Evolutionary conservation across 2,113 vertebrate species (phyloP), one percentile per base, ranked within the genome.

Genomic region (Synodontis membranacea): DNA sequence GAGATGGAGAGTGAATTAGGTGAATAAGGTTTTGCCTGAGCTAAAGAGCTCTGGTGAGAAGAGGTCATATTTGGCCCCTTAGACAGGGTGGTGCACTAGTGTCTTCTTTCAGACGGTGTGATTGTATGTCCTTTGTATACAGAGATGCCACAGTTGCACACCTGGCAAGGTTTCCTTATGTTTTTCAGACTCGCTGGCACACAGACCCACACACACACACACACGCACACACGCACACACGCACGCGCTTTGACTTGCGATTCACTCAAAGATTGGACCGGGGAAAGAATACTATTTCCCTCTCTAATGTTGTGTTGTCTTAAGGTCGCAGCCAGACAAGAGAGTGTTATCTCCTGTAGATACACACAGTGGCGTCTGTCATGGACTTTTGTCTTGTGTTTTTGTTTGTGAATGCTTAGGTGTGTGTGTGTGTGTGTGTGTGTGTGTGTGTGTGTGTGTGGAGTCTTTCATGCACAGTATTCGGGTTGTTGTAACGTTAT

Each of bases 401-500:
- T 78, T 83, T 75, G 25, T 87, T 84, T 87, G 48, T 87, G 52
- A 79, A 17, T 52, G 72, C 28, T 48, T 46, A 44, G 9, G n/a
- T 88, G 46, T 92, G 86, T 44, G 84, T 82, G 56, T 89, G 78
- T 89, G 86, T 84, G 75, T 88, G 46, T 92, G 86, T 54, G 84
- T 81, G 54, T 88, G 76, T 89, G 85, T 81, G 54, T 88, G 76
- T 89, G 85, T 81, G 81, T 42, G 44, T 48, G 39, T 54, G 34
- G 39, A n/a, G 25, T 44, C 39, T 25, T 48, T 75, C 25, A 54
- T 25, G 19, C 37, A 34, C 48, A 5, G 17, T 54, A 12, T 76
- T 23, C 9, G 10, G 48, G n/a, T n/a, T n/a, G n/a, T 3, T 31
- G n/a, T 8, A 19, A 78, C 10, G 15, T 78, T 78, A 9, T 52